phyloP scores from a whole-genome alignment of 2,113 vertebrate species.

The Channa argus region DNA sequence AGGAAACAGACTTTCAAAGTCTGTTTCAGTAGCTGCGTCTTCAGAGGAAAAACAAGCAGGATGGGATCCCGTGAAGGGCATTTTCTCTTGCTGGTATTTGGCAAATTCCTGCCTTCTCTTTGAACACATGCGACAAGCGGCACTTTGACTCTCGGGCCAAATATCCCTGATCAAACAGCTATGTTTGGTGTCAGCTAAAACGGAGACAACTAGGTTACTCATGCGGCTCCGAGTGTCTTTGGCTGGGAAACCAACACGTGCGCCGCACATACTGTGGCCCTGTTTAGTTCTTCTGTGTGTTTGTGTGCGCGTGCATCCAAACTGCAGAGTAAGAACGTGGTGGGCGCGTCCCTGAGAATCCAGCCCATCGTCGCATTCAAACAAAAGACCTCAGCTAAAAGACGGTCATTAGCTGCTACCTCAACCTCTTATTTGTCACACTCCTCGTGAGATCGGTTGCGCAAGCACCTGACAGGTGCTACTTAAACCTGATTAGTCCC shows the following conservation, averaged over 20 bases:
- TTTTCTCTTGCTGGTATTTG: slow-evolving; percentile 58
- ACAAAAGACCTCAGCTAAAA: slow-evolving; percentile 54
- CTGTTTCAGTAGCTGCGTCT: slow-evolving; percentile 15
- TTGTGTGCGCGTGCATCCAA: slow-evolving; percentile 8
- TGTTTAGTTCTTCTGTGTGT: slow-evolving; percentile 23
- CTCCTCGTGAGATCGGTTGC: slow-evolving; percentile 46
- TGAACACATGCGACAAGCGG: slow-evolving; percentile 69
- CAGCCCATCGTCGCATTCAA: slow-evolving; percentile 50
- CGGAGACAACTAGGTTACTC: slow-evolving; percentile 66
- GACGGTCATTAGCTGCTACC: slow-evolving; percentile 54
- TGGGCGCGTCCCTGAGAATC: background rate
- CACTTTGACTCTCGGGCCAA: slow-evolving; percentile 65
- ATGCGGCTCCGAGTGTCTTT: slow-evolving; percentile 60
- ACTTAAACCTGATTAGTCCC: slow-evolving; percentile 54
- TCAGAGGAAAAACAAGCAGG: slow-evolving; percentile 48
- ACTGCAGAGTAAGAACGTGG: background rate
- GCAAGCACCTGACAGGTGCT: slow-evolving; percentile 57
- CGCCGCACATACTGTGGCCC: slow-evolving; percentile 56
- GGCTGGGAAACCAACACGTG: slow-evolving; percentile 60
- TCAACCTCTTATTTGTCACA: slow-evolving; percentile 65
- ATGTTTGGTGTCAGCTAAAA: slow-evolving; percentile 64
- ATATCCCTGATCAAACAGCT: slow-evolving; percentile 71
- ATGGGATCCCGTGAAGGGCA: slow-evolving; percentile 50
- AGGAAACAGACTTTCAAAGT: slow-evolving; percentile 8
- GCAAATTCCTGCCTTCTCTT: slow-evolving; percentile 67